Evolutionary conservation across 2,113 vertebrate genomes (phyloP).

Genomic region (Trinectes maculatus): DNA sequence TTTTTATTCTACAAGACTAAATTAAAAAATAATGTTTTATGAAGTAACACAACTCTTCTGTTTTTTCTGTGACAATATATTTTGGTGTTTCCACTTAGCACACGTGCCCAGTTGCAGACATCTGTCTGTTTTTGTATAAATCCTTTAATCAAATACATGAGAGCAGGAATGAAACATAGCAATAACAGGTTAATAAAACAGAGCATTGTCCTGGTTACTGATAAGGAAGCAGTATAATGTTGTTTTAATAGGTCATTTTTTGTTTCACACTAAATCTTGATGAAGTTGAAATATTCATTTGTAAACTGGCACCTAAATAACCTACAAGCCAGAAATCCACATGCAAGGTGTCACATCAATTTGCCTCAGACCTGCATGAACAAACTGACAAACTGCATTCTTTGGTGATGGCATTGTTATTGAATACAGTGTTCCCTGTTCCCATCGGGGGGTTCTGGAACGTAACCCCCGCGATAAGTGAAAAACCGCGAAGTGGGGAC

Average conservation of each 20-base stretch:
- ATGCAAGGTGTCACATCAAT: constrained; percentile 48
- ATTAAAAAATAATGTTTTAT: not conserved
- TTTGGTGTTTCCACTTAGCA: not conserved
- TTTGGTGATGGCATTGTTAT: no score
- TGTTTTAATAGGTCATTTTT: constrained; percentile 18
- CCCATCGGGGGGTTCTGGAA: no score
- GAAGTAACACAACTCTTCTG: not conserved
- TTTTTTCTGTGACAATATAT: not conserved
- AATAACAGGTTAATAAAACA: not conserved
- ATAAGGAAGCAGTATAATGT: not conserved
- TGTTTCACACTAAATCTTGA: constrained; percentile 25
- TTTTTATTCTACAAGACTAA: not conserved
- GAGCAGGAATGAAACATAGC: not conserved
- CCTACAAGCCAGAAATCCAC: constrained; percentile 30
- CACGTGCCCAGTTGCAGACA: not conserved
- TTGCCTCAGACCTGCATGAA: constrained; percentile 25
- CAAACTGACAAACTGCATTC: no score
- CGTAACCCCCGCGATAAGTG: no score
- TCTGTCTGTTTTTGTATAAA: no score
- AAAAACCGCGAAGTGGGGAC: no score
- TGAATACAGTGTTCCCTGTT: no score
- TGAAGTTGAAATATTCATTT: constrained; percentile 27
- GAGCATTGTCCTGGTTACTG: constrained; percentile 7
- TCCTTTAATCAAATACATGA: no score
- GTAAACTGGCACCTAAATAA: constrained; percentile 31